Percentiles rank a stretch among this genome's conserved stretches.
Conservation (phyloP, 2,797 vertebrate species). For the Danio choprae region DNA sequence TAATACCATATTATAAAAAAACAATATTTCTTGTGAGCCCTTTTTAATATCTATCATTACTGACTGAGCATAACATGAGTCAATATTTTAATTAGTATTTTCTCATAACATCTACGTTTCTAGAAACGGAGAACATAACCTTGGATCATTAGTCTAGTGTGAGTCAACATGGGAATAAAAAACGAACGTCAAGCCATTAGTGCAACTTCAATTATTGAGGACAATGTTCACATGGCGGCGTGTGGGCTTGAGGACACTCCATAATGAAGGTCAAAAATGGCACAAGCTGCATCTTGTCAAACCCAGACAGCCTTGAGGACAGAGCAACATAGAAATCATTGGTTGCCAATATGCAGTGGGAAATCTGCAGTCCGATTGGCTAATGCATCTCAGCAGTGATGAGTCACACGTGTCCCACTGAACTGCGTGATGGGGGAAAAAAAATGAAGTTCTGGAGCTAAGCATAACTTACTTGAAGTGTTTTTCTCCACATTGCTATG, state of each 20-base stretch:
- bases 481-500: background rate
- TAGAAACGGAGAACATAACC: background rate
- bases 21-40: background rate
- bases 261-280: background rate
- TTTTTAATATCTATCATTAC: background rate
- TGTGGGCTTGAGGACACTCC: background rate
- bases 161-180: background rate
- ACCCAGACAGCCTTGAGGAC: constrained; percentile 38
- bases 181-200: background rate
- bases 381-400: constrained; percentile 42
- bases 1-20: background rate
- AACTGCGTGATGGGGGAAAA: background rate
- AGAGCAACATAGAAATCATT: constrained; percentile 14
- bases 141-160: background rate
- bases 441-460: constrained; percentile 22
- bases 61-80: background rate
- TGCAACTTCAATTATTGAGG: background rate
- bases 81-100: background rate
- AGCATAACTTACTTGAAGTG: background rate
- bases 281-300: background rate
- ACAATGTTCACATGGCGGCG: background rate
- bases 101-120: background rate
- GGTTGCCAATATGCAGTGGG: constrained; percentile 5
- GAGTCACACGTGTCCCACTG: constrained; percentile 39
- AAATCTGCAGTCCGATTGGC: constrained; percentile 31